Evolutionary conservation across 2,888 invertebrate genomes (phyloP), one percentile per base, ranked within the genome.

Genomic region (Dione juno): DNA sequence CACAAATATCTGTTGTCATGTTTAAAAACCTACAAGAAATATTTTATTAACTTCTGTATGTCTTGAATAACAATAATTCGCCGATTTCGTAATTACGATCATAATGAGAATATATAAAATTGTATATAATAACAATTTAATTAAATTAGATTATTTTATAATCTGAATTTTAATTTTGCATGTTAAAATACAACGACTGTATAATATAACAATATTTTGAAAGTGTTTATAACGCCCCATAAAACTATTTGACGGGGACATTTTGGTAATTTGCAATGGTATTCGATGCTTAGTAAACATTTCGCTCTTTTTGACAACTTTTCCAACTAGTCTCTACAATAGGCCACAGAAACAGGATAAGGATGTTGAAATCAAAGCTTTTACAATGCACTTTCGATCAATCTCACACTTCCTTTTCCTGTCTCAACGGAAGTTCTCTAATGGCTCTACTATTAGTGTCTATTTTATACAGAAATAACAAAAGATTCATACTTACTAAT

Each of bases 371-470:
- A 70, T 73, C 74, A 66, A 76, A 75, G 66, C 67, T 72, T 71
- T 58, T 72, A 75, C 74, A 76, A 80, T 80, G 76, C 76, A 77
- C 76, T 76, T 87, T 87, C 86, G 84, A 86, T 88, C 86, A 84
- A 79, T 75, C 74, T 80, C 75, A 84, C 83, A 89, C 92, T 94
- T 94, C 94, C 94, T 94, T 91, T 94, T 94, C 94, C 94, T 94
- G 94, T 93, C 84, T 78, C 70, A 75, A 76, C 81, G 82, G 81
- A 81, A 82, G 81, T 81, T 77, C 75, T 67, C 71, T 75, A 75
- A 69, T 74, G 72, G 68, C 68, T 66, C 61, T 72, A 57, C 16
- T 68, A 75, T 75, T 74, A 71, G 57, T 48, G 43, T 72, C 59
- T 65, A 52, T 53, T 69, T 69, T 52, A 52, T 40, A 45, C 11